phyloP scores from a whole-genome alignment of 2,797 vertebrate species.

The Tokudaia tokunoshimensis region DNA sequence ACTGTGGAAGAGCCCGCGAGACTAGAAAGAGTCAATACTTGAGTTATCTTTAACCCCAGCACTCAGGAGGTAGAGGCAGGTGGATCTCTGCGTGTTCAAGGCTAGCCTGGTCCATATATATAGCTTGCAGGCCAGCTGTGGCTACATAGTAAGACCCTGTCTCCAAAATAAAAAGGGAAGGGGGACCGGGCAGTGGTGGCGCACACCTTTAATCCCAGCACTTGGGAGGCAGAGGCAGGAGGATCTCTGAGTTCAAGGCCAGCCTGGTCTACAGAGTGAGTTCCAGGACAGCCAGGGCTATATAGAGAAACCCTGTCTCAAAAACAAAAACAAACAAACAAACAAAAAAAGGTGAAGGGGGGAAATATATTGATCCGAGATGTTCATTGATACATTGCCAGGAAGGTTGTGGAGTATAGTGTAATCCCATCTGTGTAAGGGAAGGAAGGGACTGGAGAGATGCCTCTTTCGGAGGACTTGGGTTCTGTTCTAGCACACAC shows the following conservation, averaged over 20 bases:
- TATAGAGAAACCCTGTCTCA: neutral
- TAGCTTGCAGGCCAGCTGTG: neutral
- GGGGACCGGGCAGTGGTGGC: too few relatives aligned
- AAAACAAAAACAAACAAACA: neutral
- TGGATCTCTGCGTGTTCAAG: neutral
- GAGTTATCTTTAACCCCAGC: neutral
- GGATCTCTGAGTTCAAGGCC: neutral
- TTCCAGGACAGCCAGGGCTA: neutral
- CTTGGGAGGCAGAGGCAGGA: neutral
- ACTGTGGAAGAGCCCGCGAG: neutral
- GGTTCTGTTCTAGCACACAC: neutral
- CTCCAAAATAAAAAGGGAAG: neutral
- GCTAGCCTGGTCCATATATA: neutral
- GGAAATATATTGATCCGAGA: too few relatives aligned
- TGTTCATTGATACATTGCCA: neutral
- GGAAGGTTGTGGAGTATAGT: neutral
- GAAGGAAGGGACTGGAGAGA: neutral
- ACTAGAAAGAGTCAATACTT: neutral
- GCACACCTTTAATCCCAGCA: neutral
- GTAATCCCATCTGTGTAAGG: neutral
- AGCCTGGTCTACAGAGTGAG: neutral
- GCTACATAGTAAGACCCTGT: neutral
- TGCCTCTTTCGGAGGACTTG: neutral
- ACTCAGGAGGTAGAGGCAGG: neutral
- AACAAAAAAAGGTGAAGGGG: neutral